Percentiles rank a stretch among this genome's conserved stretches.
Evolutionary conservation across 1,140 invertebrate species (phyloP).

Genomic region (Eulimnadia texana): DNA sequence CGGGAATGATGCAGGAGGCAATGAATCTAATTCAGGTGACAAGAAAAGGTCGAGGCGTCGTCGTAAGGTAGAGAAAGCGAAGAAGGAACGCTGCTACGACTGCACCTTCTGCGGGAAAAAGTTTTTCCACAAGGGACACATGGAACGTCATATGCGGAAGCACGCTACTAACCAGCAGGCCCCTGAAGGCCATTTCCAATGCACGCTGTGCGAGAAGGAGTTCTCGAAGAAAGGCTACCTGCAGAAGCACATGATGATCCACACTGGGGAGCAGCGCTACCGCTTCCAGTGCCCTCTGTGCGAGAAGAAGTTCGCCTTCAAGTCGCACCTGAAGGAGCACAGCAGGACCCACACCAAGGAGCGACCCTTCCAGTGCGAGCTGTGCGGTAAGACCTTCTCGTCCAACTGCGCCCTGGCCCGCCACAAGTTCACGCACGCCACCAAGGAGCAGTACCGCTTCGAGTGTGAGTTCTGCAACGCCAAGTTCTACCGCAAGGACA

Average conservation of each 20-base stretch:
- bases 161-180: background rate
- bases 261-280: background rate
- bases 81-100: slow-evolving; percentile 52
- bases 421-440: background rate
- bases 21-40: too few relatives aligned
- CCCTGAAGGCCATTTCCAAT: background rate
- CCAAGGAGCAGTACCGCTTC: background rate
- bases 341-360: slow-evolving; percentile 25
- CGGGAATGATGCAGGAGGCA: too few relatives aligned
- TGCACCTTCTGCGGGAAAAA: slow-evolving; percentile 60
- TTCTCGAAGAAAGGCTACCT: slow-evolving; percentile 6
- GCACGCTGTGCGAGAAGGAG: slow-evolving; percentile 2
- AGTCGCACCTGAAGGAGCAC: slow-evolving; percentile 30
- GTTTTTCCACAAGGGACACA: slow-evolving; percentile 60
- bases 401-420: background rate
- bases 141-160: slow-evolving; percentile 42
- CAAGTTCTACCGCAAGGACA: background rate
- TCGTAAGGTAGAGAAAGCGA: background rate
- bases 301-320: slow-evolving; percentile 29
- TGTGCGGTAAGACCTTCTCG: slow-evolving; percentile 29
- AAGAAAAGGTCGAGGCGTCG: background rate
- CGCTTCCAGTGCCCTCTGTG: slow-evolving; percentile 21
- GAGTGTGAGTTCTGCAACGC: background rate
- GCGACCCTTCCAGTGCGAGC: slow-evolving; percentile 28
- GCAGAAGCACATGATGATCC: background rate